Evolutionary conservation across 2,797 vertebrate genomes (phyloP).

Genomic region (Lophura swinhoii): DNA sequence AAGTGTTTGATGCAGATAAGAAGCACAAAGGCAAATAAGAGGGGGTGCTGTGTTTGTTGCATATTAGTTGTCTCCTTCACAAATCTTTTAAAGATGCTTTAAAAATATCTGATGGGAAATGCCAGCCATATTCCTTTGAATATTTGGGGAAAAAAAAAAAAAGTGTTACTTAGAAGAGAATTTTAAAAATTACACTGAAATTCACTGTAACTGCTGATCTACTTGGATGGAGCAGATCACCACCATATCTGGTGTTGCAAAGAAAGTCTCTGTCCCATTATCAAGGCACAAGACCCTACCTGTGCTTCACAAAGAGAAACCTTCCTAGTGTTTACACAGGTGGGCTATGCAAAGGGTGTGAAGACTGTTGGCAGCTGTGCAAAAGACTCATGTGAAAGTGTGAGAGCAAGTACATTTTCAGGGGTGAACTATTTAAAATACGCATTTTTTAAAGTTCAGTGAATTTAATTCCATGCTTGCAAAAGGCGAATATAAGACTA

Average conservation of each 20-base stretch:
- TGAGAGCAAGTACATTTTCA: slow-evolving; percentile 62
- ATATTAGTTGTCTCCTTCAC: slow-evolving; percentile 29
- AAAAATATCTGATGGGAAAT: slow-evolving; percentile 68
- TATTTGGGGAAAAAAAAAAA: not conserved
- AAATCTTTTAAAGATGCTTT: slow-evolving; percentile 56
- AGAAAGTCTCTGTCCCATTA: slow-evolving; percentile 12
- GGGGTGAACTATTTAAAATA: slow-evolving; percentile 58
- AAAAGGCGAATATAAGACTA: slow-evolving; percentile 40
- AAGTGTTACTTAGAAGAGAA: slow-evolving; percentile 39
- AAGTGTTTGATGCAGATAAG: not conserved
- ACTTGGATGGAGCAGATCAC: not conserved
- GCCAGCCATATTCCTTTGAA: slow-evolving; percentile 11
- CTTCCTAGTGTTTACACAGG: slow-evolving; percentile 63
- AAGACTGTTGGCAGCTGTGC: slow-evolving; percentile 56
- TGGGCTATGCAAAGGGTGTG: slow-evolving; percentile 43
- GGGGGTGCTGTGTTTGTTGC: slow-evolving; percentile 37
- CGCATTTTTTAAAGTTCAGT: slow-evolving; percentile 25
- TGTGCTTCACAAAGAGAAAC: slow-evolving; percentile 47
- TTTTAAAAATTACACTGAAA: slow-evolving; percentile 19
- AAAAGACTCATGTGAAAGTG: slow-evolving; percentile 51
- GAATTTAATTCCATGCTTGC: slow-evolving; percentile 36
- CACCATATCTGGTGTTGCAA: not conserved
- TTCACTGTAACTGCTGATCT: not conserved
- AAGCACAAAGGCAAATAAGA: slow-evolving; percentile 1
- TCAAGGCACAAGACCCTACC: slow-evolving; percentile 51